phyloP scores from a whole-genome alignment of 1,140 invertebrate species.

The Heliconius nattereri region DNA sequence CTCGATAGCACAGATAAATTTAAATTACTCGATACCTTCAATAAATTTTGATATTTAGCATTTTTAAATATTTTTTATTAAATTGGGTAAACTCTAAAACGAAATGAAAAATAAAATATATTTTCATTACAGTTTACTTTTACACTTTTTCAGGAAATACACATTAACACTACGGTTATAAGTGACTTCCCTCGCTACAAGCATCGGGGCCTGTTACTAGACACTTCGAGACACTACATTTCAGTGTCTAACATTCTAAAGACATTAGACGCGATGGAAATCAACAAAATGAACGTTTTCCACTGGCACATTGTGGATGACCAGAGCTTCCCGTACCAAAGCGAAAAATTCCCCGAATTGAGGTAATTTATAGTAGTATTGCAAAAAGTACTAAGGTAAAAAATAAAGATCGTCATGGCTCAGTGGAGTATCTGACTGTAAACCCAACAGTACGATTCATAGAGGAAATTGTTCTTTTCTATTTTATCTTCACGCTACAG shows the following conservation, averaged over 20 bases:
- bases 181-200: constrained; percentile 87
- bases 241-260: constrained; percentile 84
- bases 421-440: no score
- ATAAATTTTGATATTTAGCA: no score
- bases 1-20: no score
- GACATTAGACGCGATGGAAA: constrained; percentile 91
- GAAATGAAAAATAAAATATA: no score
- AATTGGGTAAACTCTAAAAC: no score
- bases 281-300: constrained; percentile 95
- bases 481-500: no score
- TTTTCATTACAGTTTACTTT: no score
- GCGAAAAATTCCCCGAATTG: constrained; percentile 87
- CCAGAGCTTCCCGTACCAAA: constrained; percentile 94
- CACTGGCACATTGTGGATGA: constrained; percentile 98
- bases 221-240: constrained; percentile 92
- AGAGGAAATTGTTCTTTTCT: no score
- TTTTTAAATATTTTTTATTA: no score
- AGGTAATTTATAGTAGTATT: constrained; percentile 75
- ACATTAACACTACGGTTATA: constrained; percentile 57
- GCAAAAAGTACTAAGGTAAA: not conserved
- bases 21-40: no score
- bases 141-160: constrained; percentile 48
- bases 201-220: constrained; percentile 90
- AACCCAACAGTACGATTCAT: no score
- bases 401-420: no score